Conservation (phyloP, 2,113 vertebrate genomes). For the Varanus salvator region DNA sequence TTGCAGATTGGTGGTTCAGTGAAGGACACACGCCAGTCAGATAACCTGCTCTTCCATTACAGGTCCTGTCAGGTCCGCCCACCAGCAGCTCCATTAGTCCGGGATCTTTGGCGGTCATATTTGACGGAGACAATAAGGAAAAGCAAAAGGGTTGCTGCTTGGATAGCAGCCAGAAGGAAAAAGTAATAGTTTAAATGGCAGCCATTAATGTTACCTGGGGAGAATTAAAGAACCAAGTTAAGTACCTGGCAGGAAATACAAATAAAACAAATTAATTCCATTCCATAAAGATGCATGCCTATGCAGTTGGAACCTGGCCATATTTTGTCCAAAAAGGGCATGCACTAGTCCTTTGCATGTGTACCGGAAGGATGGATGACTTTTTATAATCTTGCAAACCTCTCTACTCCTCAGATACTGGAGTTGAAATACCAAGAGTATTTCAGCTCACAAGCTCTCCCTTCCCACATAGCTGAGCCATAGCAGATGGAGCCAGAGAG, state of each 20-base stretch:
- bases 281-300: background rate
- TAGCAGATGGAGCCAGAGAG: background rate
- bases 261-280: background rate
- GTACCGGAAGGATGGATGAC: background rate
- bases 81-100: slow-evolving; percentile 1
- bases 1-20: background rate
- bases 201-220: slow-evolving; percentile 92
- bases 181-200: slow-evolving; percentile 96
- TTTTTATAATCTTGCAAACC: background rate
- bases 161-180: slow-evolving; percentile 93
- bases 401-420: background rate
- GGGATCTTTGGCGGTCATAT: slow-evolving; percentile 82
- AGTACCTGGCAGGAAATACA: background rate
- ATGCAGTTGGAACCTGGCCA: background rate
- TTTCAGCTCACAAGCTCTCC: background rate
- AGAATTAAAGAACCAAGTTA: background rate
- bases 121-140: slow-evolving; percentile 93
- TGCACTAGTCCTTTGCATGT: background rate
- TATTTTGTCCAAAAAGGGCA: background rate
- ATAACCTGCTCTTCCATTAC: background rate
- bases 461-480: background rate
- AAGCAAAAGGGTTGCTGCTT: slow-evolving; percentile 89
- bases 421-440: background rate
- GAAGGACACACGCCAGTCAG: background rate
- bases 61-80: slow-evolving; percentile 63